A percentile compares a stretch with the other conserved stretches of the same genome.
Conservation (phyloP, 2,888 invertebrate genomes). For the Dicroscelio sp. region DNA sequence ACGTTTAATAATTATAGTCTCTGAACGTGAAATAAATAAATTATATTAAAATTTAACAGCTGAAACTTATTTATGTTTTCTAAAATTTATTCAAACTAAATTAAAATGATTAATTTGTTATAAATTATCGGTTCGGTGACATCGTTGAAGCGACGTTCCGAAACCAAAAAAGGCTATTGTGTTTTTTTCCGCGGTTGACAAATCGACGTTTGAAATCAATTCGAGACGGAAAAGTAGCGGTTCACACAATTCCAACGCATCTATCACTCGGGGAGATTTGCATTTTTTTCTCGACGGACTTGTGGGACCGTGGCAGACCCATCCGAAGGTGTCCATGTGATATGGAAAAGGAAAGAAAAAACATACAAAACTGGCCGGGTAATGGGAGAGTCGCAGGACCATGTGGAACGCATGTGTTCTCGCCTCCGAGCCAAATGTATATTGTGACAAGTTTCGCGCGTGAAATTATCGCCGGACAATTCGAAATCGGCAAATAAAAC, state of each 20-base stretch:
- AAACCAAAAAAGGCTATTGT: no score
- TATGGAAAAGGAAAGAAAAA: slow-evolving; percentile 50
- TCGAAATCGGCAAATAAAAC: no score
- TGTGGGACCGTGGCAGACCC: slow-evolving; percentile 69
- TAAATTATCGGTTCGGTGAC: no score
- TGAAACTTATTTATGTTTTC: no score
- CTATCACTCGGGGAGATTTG: slow-evolving; percentile 56
- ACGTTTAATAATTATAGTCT: no score
- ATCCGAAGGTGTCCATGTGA: slow-evolving; percentile 74
- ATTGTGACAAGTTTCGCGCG: slow-evolving; percentile 74
- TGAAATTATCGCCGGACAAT: slow-evolving; percentile 61
- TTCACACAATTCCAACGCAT: slow-evolving; percentile 67
- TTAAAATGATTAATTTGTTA: no score
- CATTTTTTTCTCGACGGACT: slow-evolving; percentile 56
- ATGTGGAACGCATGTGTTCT: slow-evolving; percentile 71
- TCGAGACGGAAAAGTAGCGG: not conserved
- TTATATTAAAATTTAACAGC: no score
- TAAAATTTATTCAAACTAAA: no score
- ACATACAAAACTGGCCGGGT: slow-evolving; percentile 57
- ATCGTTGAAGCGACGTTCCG: no score
- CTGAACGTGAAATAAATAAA: no score
- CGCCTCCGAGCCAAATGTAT: slow-evolving; percentile 61
- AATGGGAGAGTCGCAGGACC: slow-evolving; percentile 56
- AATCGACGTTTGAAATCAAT: slow-evolving; percentile 18
- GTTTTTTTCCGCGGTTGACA: not conserved